Base-by-base conservation (phyloP, 2,888 invertebrate species). In the Drosophila pegasa region DNA sequence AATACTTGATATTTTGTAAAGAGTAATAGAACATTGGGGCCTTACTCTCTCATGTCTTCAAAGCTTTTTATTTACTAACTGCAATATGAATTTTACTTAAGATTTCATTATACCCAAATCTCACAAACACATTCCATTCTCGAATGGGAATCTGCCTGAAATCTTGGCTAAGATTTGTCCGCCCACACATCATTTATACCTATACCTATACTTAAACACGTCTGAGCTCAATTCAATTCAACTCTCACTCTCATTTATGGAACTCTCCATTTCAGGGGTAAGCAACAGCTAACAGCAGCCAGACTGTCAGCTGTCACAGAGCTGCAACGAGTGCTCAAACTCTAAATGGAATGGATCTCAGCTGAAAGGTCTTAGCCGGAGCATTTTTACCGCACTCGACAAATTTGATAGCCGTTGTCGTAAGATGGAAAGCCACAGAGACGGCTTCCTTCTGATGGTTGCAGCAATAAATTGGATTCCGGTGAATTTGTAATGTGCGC, bases 391-490 rank as follows among this genome's bases (percentile, higher is more conserved):
- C 57, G 56, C 75, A 43, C 59, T 67, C 59, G 59, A 67, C 61
- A 68, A 57, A 73, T 69, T 77, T 79, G 83, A 83, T 83, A 68
- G 75, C 63, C 68, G 40, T 55, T 25, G 38, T 37, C 38, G 35
- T 43, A 43, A 60, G 60, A 51, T 41, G 63, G 41, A 63, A 63
- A 63, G 63, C 60, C 41, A n/a, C 60, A 50, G 33, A 77, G 71
- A 68, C 48, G 71, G 71, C 67, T 71, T 60, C 61, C 54, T 52
- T 54, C 54, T 73, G 65, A 66, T 72, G 72, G 59, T 52, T 71
- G 79, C 77, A 69, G 69, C 82, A 80, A 85, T 80, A 87, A 87
- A 85, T 86, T 87, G 85, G 85, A 87, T 86, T 87, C 80, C 71
- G 50, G 63, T 73, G 87, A 87, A 86, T 85, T 77, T 86, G 87